Base-by-base conservation (phyloP, 2,797 vertebrate genomes). In the Chrosomus eos region DNA sequence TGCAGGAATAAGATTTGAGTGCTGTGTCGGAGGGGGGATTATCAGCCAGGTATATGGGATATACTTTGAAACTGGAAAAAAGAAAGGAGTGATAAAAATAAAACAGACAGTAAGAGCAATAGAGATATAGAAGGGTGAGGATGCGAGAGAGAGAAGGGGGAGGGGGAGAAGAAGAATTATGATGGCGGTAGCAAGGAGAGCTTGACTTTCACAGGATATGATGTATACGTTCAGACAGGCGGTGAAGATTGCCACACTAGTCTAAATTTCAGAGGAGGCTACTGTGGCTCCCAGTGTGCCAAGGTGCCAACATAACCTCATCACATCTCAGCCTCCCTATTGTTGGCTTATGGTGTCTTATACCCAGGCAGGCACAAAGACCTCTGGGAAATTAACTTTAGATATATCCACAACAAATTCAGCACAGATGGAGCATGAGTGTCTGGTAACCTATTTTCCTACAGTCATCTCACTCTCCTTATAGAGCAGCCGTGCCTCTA, bases 151-250 rank as follows among this genome's bases (percentile, higher is more conserved):
- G 72, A 21, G 53, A 80, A 43, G 40, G 19, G 13, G 64, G 43
- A 26, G 28, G 36, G 68, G 68, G 73, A 58, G 14, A 7, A 14
- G 38, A 79, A 38, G 71, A 81, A 53, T 82, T 66, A 45, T 66
- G 73, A 51, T 45, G 71, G 67, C 4, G 43, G 43, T 43, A 38
- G 62, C 73, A 87, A 82, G 87, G 58, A 88, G 74, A 82, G 75
- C n/a, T 80, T 66, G 84, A 77, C 84, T 88, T 90, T 84, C 79
- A 81, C 64, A 80, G 40, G 67, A 81, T 80, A 62, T 86, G 86
- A 87, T 88, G 74, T 88, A 88, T 85, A 88, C 31, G 71, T 84
- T 87, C 64, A 86, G 84, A 87, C 87, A 86, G 82, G 66, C 36
- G 51, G 60, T 82, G 70, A 51, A 84, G 85, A 89, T 82, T 89